Evolutionary conservation across 2,797 vertebrate genomes (phyloP).

Genomic region (Poeciliopsis infans): DNA sequence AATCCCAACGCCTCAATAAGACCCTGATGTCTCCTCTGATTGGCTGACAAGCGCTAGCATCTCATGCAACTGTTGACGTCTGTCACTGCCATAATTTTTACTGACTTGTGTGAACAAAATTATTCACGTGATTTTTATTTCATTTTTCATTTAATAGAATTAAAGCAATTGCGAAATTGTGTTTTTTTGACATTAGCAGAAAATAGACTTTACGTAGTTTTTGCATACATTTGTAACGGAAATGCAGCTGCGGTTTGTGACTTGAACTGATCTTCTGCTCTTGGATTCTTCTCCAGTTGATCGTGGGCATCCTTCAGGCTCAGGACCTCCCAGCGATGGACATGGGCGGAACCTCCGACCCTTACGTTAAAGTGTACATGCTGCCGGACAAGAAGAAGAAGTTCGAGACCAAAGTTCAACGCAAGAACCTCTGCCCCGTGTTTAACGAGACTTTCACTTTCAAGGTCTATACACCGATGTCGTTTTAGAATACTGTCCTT

Average conservation of each 20-base stretch:
- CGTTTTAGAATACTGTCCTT: background rate
- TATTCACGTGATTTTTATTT: too few relatives aligned
- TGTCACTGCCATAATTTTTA: too few relatives aligned
- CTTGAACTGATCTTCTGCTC: background rate
- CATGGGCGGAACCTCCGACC: constrained; percentile 90
- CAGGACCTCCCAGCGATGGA: constrained; percentile 89
- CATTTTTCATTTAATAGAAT: too few relatives aligned
- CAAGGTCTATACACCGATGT: constrained; percentile 76
- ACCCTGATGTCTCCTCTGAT: too few relatives aligned
- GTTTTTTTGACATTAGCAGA: too few relatives aligned
- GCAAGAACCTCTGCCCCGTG: constrained; percentile 89
- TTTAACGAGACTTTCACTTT: constrained; percentile 91
- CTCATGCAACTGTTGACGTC: too few relatives aligned
- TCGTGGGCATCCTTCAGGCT: constrained; percentile 89
- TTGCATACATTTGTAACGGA: too few relatives aligned
- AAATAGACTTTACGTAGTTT: too few relatives aligned
- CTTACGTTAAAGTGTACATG: constrained; percentile 91
- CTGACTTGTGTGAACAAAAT: too few relatives aligned
- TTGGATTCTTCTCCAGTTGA: constrained; percentile 72
- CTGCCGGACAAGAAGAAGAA: constrained; percentile 92
- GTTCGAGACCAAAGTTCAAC: constrained; percentile 90
- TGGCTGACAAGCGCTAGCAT: too few relatives aligned
- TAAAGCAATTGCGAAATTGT: too few relatives aligned
- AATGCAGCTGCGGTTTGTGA: background rate
- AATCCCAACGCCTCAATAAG: too few relatives aligned